Evolutionary conservation across 2,797 vertebrate genomes (phyloP), one percentile per base, ranked within the genome.

Genomic region (Pseudomugil gertrudae): DNA sequence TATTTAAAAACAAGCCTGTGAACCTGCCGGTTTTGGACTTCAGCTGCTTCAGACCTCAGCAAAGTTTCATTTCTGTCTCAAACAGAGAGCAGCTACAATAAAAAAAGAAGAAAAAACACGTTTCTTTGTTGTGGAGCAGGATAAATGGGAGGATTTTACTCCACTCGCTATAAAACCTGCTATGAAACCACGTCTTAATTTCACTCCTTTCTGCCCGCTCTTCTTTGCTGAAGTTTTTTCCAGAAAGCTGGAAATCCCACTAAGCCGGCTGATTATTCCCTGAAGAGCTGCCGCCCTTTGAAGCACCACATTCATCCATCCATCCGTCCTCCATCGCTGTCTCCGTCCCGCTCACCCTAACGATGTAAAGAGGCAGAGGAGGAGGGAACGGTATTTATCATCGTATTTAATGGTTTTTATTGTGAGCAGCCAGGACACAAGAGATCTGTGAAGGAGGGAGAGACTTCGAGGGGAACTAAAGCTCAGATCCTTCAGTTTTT

Each of bases 321-420:
- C 74, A 60, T 78, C 67, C 69, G 62, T 62, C 45, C 63, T 80
- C 61, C 56, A 63, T 61, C 59, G 29, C 69, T 66, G 55, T 75
- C 57, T 76, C 58, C 72, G 55, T 71, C 65, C 54, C 51, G 70
- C 74, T 80, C 74, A 69, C 72, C 74, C 67, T 74, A 69, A 85
- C 72, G 80, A 79, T 73, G 72, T 81, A 68, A 71, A 79, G 85
- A 84, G 74, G 79, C 71, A 76, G 72, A 76, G 84, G 76, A 89
- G 86, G 90, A 86, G 84, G 83, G 79, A 74, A 76, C 91, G 87
- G 82, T 92, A 92, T 89, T 72, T 64, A 78, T 77, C 86, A 80
- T 91, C 89, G 83, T 84, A 66, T 89, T 84, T 90, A 93, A 92
- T 89, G 71, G 87, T 85, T 90, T 90, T 88, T 86, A 89, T 86